Percentiles rank a stretch among this genome's conserved stretches.
These are phyloP conservation scores for Isurus oxyrinchus DNA, from an alignment of 2,113 vertebrate genomes.

Conservation along the genomic window DNA sequence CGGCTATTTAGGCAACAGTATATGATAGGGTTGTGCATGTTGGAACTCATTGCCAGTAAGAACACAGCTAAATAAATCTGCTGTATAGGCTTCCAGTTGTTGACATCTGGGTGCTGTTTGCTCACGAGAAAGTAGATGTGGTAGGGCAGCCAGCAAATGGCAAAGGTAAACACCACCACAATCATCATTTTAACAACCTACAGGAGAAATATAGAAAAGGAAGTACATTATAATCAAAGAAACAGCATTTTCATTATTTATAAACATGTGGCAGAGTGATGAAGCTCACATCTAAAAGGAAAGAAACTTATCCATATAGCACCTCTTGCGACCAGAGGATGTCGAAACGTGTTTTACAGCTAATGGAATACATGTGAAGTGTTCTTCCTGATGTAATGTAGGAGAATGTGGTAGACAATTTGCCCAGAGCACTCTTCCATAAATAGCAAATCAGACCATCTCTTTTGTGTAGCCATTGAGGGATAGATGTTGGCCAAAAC, in stretches of 20 bases:
- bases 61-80: conserved; percentile 89
- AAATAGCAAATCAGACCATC: neutral
- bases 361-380: neutral
- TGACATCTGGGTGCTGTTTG: conserved; percentile 71
- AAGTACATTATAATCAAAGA: neutral
- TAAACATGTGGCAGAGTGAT: neutral
- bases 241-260: neutral
- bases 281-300: neutral
- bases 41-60: conserved; percentile 97
- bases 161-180: conserved; percentile 89
- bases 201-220: conserved; percentile 40
- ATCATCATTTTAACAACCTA: conserved; percentile 99
- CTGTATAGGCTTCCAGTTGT: conserved; percentile 85
- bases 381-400: neutral
- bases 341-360: neutral
- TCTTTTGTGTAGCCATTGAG: neutral
- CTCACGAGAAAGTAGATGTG: conserved; percentile 88
- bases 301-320: neutral
- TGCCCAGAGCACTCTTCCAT: neutral
- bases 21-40: conserved; percentile 98
- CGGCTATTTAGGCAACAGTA: conserved; percentile 97
- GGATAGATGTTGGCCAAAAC: neutral
- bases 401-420: neutral
- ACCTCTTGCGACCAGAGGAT: neutral
- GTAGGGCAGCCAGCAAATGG: conserved; percentile 92